Conservation (phyloP, 30 jellyfish, hydroid and myxozoan genomes). For the Aurelia sp. region DNA sequence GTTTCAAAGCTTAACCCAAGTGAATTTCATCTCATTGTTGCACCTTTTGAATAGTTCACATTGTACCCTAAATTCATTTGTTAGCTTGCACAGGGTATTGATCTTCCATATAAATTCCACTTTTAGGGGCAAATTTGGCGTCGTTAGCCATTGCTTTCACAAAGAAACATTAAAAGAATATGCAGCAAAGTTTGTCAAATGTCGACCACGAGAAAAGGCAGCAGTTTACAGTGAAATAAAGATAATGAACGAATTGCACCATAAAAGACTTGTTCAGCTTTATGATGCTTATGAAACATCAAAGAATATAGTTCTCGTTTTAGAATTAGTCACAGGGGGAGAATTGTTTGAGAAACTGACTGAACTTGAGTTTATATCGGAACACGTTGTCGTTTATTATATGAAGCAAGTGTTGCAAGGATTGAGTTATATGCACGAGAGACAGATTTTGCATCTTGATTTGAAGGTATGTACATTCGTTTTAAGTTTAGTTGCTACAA, state of each 20-base stretch:
- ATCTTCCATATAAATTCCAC: not conserved
- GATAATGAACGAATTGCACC: slow-evolving; percentile 93
- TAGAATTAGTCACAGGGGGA: slow-evolving; percentile 97
- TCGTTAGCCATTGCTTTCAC: slow-evolving; percentile 89
- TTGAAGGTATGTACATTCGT: slow-evolving; percentile 73
- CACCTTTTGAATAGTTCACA: too few species aligned
- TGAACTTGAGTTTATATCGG: slow-evolving; percentile 94
- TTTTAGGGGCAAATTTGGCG: slow-evolving; percentile 97
- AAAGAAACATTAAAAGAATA: slow-evolving; percentile 76
- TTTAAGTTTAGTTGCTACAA: not conserved
- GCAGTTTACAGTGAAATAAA: slow-evolving; percentile 85
- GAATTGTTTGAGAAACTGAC: slow-evolving; percentile 97
- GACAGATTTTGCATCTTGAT: slow-evolving; percentile 92
- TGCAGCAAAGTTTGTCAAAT: slow-evolving; percentile 96
- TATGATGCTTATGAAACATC: slow-evolving; percentile 95
- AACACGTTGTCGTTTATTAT: slow-evolving; percentile 96
- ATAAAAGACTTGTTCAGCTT: slow-evolving; percentile 91
- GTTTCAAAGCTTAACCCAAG: too few species aligned
- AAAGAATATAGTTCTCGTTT: slow-evolving; percentile 85
- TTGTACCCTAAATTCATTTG: not conserved
- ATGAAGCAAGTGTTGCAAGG: slow-evolving; percentile 99
- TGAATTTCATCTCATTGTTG: too few species aligned
- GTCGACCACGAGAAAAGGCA: slow-evolving; percentile 91
- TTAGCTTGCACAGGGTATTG: not conserved
- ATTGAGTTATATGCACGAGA: slow-evolving; percentile 92